Base-by-base conservation (phyloP, 2,888 invertebrate species). In the Selenia dentaria region DNA sequence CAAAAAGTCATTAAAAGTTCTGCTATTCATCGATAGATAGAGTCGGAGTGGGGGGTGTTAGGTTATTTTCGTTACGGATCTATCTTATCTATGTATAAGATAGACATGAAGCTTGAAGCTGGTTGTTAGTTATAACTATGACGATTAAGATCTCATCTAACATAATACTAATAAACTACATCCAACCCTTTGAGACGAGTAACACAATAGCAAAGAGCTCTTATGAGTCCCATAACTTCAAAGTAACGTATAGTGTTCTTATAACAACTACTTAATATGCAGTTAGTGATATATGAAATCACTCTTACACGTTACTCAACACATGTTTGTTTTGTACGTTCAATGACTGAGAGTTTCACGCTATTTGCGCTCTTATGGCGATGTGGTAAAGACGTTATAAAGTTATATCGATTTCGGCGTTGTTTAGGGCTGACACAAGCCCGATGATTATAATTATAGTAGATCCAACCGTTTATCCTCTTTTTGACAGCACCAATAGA, bases 391-490 rank as follows among this genome's bases (percentile, higher is more conserved):
- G 49, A 28, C 40, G 39, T 47, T 46, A 31, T 55, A 36, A 14
- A 35, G 11, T 50, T 51, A 50, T 52, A 51, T 47, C 28, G 46
- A 38, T 38, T 49, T 32, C 33, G 34, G 38, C 8, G 12, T 29
- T 18, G 6, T 26, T n/a, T 38, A 58, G 55, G 58, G 58, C 18
- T 58, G 49, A n/a, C 44, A 33, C 9, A 22, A 22, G 22, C 8
- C 3, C 16, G 2, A 16, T 16, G n/a, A n/a, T n/a, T n/a, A n/a
- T n/a, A n/a, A n/a, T n/a, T n/a, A n/a, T n/a, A n/a, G n/a, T n/a
- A n/a, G n/a, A n/a, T n/a, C n/a, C n/a, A n/a, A n/a, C n/a, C n/a
- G n/a, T n/a, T n/a, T n/a, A n/a, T n/a, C n/a, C n/a, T n/a, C n/a
- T n/a, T n/a, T n/a, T n/a, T n/a, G n/a, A n/a, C n/a, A n/a, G n/a